Evolutionary conservation across 2,113 vertebrate genomes (phyloP), one percentile per base, ranked within the genome.

Genomic region (Pygoscelis antarcticus): DNA sequence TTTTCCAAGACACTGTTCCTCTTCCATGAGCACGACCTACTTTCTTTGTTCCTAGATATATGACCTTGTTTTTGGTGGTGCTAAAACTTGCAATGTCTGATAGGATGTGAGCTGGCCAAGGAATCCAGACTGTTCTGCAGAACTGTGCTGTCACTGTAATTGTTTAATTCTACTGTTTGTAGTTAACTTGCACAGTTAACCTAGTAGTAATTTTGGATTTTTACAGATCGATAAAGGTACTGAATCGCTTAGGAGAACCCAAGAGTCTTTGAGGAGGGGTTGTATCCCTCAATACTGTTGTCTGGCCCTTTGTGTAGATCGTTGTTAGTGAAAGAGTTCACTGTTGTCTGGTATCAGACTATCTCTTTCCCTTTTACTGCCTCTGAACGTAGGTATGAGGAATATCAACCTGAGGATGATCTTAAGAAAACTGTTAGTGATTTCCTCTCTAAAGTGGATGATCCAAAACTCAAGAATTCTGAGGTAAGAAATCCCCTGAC

Each of bases 361-460:
- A 0, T 25, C 26, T 88, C 26, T 90, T 72, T 60, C 8, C 8
- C 6, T 29, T 89, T 93, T 69, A 52, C 25, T 82, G 40, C 42
- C 55, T 87, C 65, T 74, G 86, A 44, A 81, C 80, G 34, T 80
- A 99, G 99, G 99, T 98, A 98, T 62, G 99, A 99, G 52, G 99
- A 99, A 42, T 99, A 99, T 85, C 99, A 98, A 32, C 97, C 99
- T 42, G 99, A 98, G 79, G 99, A 99, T 52, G 99, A 99, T 40
- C 98, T 99, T 82, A 99, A 98, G 93, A 98, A 98, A 94, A 99
- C 98, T 2, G 99, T 99, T 93, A 99, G 98, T 94, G 98, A 99
- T 94, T 99, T 99, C 25, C 98, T 99, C n/a, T 98, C 99, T 91
- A 99, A 99, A 98, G 99, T 99, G 23, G 99, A 99, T 34, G 99